Evolutionary conservation across 1,140 invertebrate species (phyloP), one percentile per base, ranked within the genome.

Genomic region (Aphidius gifuensis): DNA sequence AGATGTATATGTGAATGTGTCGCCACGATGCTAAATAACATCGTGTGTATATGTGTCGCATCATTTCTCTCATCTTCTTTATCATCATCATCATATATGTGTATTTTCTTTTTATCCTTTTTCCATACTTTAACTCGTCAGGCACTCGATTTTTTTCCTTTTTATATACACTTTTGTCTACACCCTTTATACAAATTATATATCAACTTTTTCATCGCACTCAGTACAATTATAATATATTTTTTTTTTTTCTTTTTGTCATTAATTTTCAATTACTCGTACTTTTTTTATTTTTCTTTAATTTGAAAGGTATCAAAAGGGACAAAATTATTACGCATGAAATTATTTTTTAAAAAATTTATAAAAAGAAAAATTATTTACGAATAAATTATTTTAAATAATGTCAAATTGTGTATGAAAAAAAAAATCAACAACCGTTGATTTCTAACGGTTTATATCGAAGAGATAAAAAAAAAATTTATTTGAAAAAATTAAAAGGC

Each of bases 1-100:
- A 67, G 23, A 32, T 32, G 23, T 78, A 74, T 79, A 74, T 73
- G 74, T 77, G 75, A 78, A 78, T 76, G 74, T 76, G 72, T 75
- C 71, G 72, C 68, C 64, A 75, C 73, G 70, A 73, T 71, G 71
- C 65, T 59, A 59, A 66, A 66, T 7, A 60, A 64, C 72, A 67
- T 75, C 75, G 75, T 78, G 72, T 76, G 73, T 73, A 71, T 74
- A 58, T 44, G 16, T 16, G 16, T 16, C 23, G 23, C 23, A 32
- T 32, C 23, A 32, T 32, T 55, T 42, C 53, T 55, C 43, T 42
- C 53, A 55, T 55, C 40, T 5, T 8, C 38, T n/a, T 38, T 9
- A 16, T 54, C 51, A 68, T 62, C 67, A 62, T 63, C 66, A 60
- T 58, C 65, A 61, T 66, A 67, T 16, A 16, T 16, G 16, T 16